phyloP scores from a whole-genome alignment of 2,888 invertebrate genomes.

The Silvanus unidentatus region DNA sequence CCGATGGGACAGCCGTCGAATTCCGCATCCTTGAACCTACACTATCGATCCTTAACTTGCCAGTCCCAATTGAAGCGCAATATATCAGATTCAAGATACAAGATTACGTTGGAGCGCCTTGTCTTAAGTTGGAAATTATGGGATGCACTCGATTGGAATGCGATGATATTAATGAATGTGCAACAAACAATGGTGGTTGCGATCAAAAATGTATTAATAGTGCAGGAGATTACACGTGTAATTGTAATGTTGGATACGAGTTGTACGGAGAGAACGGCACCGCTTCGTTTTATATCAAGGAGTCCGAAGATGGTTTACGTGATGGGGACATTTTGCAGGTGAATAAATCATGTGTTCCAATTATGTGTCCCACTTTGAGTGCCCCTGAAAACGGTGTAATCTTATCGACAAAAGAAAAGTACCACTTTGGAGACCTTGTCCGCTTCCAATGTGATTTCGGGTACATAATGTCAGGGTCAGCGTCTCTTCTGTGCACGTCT shows the following conservation, averaged over 20 bases:
- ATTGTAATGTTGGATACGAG: slow-evolving; percentile 88
- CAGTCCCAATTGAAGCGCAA: slow-evolving; percentile 86
- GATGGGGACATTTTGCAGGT: slow-evolving; percentile 83
- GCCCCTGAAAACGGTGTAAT: slow-evolving; percentile 82
- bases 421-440: slow-evolving; percentile 84
- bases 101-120: slow-evolving; percentile 84
- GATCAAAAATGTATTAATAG: slow-evolving; percentile 89
- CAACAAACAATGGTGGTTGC: slow-evolving; percentile 81
- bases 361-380: slow-evolving; percentile 75
- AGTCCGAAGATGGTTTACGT: slow-evolving; percentile 77
- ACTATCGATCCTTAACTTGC: slow-evolving; percentile 83
- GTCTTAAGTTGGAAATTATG: slow-evolving; percentile 85
- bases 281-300: slow-evolving; percentile 75
- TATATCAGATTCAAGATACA: slow-evolving; percentile 80
- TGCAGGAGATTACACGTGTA: slow-evolving; percentile 82
- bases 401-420: slow-evolving; percentile 71
- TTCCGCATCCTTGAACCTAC: slow-evolving; percentile 86
- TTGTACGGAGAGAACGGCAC: slow-evolving; percentile 84
- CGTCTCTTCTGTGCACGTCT: slow-evolving; percentile 79
- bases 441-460: slow-evolving; percentile 94
- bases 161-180: slow-evolving; percentile 82
- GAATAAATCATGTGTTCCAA: slow-evolving; percentile 91
- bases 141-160: slow-evolving; percentile 88
- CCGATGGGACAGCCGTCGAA: slow-evolving; percentile 88
- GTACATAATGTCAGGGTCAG: slow-evolving; percentile 83